Evolutionary conservation across 2,113 vertebrate species (phyloP), one percentile per base, ranked within the genome.

Genomic region (Isurus oxyrinchus): DNA sequence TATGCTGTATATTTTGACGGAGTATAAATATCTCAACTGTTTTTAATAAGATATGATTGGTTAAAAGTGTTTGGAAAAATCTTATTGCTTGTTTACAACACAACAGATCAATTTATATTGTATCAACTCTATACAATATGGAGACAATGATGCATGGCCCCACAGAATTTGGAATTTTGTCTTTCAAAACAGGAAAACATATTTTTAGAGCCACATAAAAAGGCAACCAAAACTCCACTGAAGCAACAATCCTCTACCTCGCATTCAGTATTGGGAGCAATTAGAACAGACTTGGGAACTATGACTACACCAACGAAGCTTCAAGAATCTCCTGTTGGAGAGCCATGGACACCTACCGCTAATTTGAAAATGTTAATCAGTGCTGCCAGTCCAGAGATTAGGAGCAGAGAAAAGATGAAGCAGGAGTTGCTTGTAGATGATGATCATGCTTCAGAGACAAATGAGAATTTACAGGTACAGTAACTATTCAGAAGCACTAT

Each of bases 291-390:
- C 96, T 98, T 98, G 97, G 98, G 98, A 88, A 98, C 98, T 67
- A 97, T 99, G 88, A 98, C 98, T 11, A 99, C 99, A 0, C 99
- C 99, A 1, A 98, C 99, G 93, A 99, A 99, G 87, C 98, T 98
- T 49, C 97, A 97, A 67, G 98, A 99, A 86, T 96, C 16, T 0
- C 96, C 97, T 31, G 97, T 97, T 3, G 98, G 97, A 0, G 99
- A 99, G 31, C 99, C 99, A 66, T 99, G 99, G 99, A 99, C 99
- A 0, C 99, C 99, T 0, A 99, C 99, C 0, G 99, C 99, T 44
- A 99, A 99, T 97, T 97, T 99, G 1, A 99, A 99, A 97, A 99
- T 99, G 98, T 98, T 99, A 66, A 99, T 99, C 96, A 99, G 98
- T 3, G 99, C 99, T 0, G 99, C 99, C 40, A 99, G 99, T 97